Conservation (phyloP, 2,113 vertebrate genomes). For the Sclerurus mexicanus region DNA sequence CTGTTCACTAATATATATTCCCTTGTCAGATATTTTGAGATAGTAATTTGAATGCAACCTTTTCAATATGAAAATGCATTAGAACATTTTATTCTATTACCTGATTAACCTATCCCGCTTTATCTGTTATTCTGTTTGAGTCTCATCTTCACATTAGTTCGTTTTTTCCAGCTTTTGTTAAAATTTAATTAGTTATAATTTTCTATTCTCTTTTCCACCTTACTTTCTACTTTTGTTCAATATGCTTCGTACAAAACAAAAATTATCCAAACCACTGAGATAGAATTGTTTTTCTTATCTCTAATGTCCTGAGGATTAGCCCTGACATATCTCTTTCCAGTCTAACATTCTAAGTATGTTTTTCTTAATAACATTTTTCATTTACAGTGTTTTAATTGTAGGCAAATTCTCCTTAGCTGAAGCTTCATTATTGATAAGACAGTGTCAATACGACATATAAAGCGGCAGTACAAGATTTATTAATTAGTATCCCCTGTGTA, state of each 20-base stretch:
- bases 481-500: neutral
- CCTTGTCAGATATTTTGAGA: neutral
- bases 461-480: neutral
- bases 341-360: neutral
- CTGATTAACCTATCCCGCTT: neutral
- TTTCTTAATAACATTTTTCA: neutral
- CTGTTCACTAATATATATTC: neutral
- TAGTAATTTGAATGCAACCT: neutral
- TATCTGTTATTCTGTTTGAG: neutral
- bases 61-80: neutral
- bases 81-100: neutral
- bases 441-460: neutral
- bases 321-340: neutral
- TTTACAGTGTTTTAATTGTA: neutral
- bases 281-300: neutral
- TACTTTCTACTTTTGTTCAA: neutral
- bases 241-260: neutral
- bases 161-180: neutral
- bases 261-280: neutral
- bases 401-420: neutral
- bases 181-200: neutral
- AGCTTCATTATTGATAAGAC: accelerated
- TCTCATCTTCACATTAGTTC: neutral
- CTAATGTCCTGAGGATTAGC: neutral
- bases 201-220: neutral